Evolutionary conservation across 2,888 invertebrate species (phyloP), one percentile per base, ranked within the genome.

Genomic region (Pyrgus malvae): DNA sequence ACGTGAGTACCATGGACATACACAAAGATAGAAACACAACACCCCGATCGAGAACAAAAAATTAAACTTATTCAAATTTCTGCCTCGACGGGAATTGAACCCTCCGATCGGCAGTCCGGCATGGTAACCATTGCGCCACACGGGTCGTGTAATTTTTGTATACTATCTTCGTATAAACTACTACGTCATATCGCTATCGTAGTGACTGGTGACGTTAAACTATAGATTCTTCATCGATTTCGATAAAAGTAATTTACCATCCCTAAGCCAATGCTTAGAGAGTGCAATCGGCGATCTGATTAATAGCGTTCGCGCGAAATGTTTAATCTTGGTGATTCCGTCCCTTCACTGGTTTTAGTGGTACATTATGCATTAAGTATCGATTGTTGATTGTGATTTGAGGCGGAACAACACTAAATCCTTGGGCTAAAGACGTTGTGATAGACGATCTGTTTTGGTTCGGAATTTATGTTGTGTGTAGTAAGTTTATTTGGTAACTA

Each of bases 261-360:
- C 78, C 55, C 76, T 72, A 72, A 60, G 61, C 64, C 65, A 70
- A 74, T 86, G 83, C 85, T 87, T 87, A 86, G 86, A 83, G 80
- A 83, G 81, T 87, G 88, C 89, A 88, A 90, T 89, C 89, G 84
- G 80, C 88, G 81, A 90, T 89, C 89, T 90, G 90, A 90, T 90
- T 89, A 90, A 90, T 90, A 89, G 89, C 83, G 76, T 70, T 81
- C 73, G 73, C 77, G 81, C 78, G 83, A 85, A 87, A 88, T 88
- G 89, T 89, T 89, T 88, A 90, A 90, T 90, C 89, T 86, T 86
- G 72, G 82, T 79, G 79, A 83, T 80, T 80, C 69, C 64, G 70
- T 71, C 83, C 80, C 80, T 76, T 66, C 60, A 64, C 60, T 65
- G 67, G 64, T 66, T 60, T 69, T 70, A 65, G 70, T 78, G 68